Percentiles rank a stretch among this genome's conserved stretches.
Evolutionary conservation across 2,888 invertebrate species (phyloP).

Genomic region (Schizotus pectinicornis): DNA sequence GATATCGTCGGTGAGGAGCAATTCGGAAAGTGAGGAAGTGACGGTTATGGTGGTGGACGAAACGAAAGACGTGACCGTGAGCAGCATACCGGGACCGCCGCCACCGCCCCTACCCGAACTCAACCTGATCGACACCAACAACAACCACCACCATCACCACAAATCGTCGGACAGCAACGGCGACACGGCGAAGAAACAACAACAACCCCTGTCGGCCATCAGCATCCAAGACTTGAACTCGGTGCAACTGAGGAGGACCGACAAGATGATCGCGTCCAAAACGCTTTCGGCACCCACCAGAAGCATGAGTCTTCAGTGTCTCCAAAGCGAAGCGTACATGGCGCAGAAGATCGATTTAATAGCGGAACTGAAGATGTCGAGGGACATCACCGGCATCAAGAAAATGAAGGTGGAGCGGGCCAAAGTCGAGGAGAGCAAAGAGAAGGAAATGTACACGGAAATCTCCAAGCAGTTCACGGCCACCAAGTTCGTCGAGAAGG

Average conservation of each 20-base stretch:
- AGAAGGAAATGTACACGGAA: constrained; percentile 84
- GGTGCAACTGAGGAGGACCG: constrained; percentile 79
- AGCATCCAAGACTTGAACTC: constrained; percentile 87
- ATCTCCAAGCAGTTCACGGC: constrained; percentile 84
- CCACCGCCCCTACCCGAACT: constrained; percentile 59
- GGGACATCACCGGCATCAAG: constrained; percentile 91
- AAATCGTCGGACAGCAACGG: constrained; percentile 11
- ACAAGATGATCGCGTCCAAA: constrained; percentile 76
- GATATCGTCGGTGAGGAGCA: constrained; percentile 57
- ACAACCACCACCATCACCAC: not conserved
- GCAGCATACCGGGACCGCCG: constrained; percentile 60
- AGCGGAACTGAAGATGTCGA: constrained; percentile 90
- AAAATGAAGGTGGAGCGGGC: constrained; percentile 91
- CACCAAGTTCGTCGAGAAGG: constrained; percentile 89
- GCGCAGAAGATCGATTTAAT: constrained; percentile 85
- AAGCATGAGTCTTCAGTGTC: constrained; percentile 77
- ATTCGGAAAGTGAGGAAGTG: constrained; percentile 53
- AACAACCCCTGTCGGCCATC: constrained; percentile 85
- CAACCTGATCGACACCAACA: constrained; percentile 23
- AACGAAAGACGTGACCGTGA: constrained; percentile 27
- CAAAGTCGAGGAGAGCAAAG: constrained; percentile 81
- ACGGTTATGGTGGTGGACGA: constrained; percentile 40
- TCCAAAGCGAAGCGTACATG: constrained; percentile 74
- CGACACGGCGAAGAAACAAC: constrained; percentile 60
- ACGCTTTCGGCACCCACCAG: constrained; percentile 81